phyloP scores from a whole-genome alignment of 2,797 vertebrate genomes.

The Squalus acanthias region DNA sequence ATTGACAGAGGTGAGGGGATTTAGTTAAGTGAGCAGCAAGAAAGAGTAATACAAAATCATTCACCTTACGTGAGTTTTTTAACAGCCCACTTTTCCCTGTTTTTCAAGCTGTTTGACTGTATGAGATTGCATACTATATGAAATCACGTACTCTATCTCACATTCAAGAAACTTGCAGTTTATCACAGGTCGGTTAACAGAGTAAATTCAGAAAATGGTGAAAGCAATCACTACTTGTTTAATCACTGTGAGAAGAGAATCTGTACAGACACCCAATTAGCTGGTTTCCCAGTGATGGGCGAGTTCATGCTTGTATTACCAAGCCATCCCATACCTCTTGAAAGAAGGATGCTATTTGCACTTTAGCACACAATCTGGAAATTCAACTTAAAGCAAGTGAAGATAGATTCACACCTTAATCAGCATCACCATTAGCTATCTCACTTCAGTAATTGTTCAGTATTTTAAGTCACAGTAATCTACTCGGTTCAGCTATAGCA shows the following conservation, averaged over 20 bases:
- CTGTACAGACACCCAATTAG: conserved; percentile 40
- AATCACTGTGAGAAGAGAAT: conserved; percentile 42
- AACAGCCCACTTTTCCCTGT: conserved; percentile 35
- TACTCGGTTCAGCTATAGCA: background rate
- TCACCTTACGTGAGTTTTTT: background rate
- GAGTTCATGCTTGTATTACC: conserved; percentile 47
- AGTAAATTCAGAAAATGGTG: conserved; percentile 38
- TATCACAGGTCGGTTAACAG: conserved; percentile 37
- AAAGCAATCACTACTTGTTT: conserved; percentile 41
- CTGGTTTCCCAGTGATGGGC: conserved; percentile 44
- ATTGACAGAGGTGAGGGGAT: background rate
- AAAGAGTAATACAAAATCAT: conserved; percentile 26
- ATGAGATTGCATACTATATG: conserved; percentile 39
- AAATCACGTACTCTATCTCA: conserved; percentile 38
- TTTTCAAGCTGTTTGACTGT: conserved; percentile 10
- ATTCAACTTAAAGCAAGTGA: conserved; percentile 40
- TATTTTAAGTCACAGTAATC: conserved; percentile 31
- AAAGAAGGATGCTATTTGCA: conserved; percentile 47
- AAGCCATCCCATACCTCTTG: conserved; percentile 29
- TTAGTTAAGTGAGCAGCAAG: conserved; percentile 27
- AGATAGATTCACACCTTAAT: conserved; percentile 36
- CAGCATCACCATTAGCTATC: conserved; percentile 4
- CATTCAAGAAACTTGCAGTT: conserved; percentile 36
- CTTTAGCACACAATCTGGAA: conserved; percentile 46
- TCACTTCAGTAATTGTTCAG: conserved; percentile 33